These are phyloP conservation scores for Drosophila athabasca DNA, from an alignment of 1,140 invertebrate species.

Conservation along the genomic window DNA sequence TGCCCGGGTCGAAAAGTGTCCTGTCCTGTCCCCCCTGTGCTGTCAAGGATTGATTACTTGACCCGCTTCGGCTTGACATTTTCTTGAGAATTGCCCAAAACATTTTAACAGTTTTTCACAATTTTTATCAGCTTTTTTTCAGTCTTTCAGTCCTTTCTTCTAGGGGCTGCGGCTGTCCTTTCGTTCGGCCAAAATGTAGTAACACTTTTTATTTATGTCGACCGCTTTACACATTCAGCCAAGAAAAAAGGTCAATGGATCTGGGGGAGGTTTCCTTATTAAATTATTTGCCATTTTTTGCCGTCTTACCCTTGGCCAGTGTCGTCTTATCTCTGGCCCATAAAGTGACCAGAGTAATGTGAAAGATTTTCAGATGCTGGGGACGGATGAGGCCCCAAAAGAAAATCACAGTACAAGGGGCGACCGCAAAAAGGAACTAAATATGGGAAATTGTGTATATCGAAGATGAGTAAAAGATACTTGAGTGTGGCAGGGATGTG, in stretches of 20 bases:
- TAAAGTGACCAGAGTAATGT: conserved; percentile 57
- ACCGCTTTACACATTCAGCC: conserved; percentile 42
- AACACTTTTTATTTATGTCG: conserved; percentile 75
- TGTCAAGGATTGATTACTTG: conserved; percentile 65
- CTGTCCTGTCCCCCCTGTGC: conserved; percentile 9
- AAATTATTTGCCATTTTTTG: conserved; percentile 65
- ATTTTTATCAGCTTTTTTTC: conserved; percentile 56
- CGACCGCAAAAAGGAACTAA: no score
- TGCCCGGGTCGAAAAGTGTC: conserved; percentile 28
- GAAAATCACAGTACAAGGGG: not conserved
- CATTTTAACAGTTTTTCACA: conserved; percentile 67
- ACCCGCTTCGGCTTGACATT: conserved; percentile 35
- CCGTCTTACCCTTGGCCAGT: conserved; percentile 9
- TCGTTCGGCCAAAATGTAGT: conserved; percentile 54
- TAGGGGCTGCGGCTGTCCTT: conserved; percentile 4
- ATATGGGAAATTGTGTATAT: no score
- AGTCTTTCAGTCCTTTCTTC: not conserved
- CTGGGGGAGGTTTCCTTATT: conserved; percentile 59
- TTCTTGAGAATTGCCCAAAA: conserved; percentile 50
- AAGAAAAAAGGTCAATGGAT: conserved; percentile 65
- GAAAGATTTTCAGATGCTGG: conserved; percentile 7
- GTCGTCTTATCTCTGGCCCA: conserved; percentile 50
- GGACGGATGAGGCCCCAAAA: not conserved
- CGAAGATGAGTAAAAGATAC: no score
- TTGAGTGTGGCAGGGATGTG: no score